Evolutionary conservation across 2,888 invertebrate species (phyloP).

Genomic region (Nymphalis urticae): DNA sequence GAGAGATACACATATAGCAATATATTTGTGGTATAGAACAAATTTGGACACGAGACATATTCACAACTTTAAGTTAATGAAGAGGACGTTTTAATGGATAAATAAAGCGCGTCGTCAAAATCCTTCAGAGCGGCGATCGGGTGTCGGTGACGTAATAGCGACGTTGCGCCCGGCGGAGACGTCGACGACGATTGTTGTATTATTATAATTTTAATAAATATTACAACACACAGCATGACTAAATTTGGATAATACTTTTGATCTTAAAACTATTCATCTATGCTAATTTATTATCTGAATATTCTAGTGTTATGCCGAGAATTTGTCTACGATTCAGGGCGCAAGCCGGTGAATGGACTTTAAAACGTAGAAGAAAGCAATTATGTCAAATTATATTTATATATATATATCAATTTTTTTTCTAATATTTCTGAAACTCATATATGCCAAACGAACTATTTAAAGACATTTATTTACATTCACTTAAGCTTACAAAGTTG

Average conservation of each 20-base stretch:
- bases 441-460: constrained; percentile 54
- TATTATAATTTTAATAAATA: constrained; percentile 65
- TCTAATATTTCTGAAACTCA: constrained; percentile 50
- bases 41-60: constrained; percentile 45
- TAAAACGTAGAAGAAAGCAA: constrained; percentile 57
- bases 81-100: constrained; percentile 40
- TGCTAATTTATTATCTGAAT: constrained; percentile 76
- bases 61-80: constrained; percentile 38
- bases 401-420: constrained; percentile 20
- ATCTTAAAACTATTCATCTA: constrained; percentile 73
- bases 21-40: constrained; percentile 45
- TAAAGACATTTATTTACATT: constrained; percentile 68
- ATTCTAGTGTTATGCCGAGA: constrained; percentile 67
- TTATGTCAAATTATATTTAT: constrained; percentile 37
- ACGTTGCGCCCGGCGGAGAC: constrained; percentile 49
- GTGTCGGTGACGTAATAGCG: constrained; percentile 43
- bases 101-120: constrained; percentile 54
- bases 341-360: constrained; percentile 63
- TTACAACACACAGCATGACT: constrained; percentile 76
- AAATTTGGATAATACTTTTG: constrained; percentile 80
- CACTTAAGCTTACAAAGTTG: constrained; percentile 65
- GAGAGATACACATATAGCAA: constrained; percentile 45
- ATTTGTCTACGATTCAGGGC: constrained; percentile 59
- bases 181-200: constrained; percentile 46
- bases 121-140: constrained; percentile 33